phyloP scores from a whole-genome alignment of 2,113 vertebrate species.

The Thunnus maccoyii region DNA sequence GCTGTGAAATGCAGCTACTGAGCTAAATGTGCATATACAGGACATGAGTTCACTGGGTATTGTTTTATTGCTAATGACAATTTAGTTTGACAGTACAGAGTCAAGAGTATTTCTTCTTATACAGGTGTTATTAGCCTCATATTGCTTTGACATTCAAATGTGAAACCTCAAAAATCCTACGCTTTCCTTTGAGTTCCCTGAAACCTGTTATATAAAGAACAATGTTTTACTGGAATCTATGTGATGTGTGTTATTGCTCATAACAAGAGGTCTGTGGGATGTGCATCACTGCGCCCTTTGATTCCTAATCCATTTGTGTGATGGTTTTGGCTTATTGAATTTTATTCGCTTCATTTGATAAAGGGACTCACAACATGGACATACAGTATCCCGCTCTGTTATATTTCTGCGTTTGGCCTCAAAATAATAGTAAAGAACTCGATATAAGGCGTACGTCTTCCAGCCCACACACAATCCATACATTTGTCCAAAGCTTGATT shows the following conservation, averaged over 20 bases:
- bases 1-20: slow-evolving; percentile 67
- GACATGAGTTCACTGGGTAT: slow-evolving; percentile 56
- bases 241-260: slow-evolving; percentile 79
- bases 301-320: slow-evolving; percentile 51
- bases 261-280: slow-evolving; percentile 64
- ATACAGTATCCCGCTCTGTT: slow-evolving; percentile 34
- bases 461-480: slow-evolving; percentile 8
- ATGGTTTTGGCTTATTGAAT: slow-evolving; percentile 53
- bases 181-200: slow-evolving; percentile 70
- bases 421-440: slow-evolving; percentile 31
- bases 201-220: slow-evolving; percentile 75
- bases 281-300: slow-evolving; percentile 58
- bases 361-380: slow-evolving; percentile 50
- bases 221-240: slow-evolving; percentile 67
- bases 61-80: slow-evolving; percentile 77
- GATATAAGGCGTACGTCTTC: neutral
- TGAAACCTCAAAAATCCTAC: slow-evolving; percentile 41
- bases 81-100: slow-evolving; percentile 63
- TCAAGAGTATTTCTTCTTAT: slow-evolving; percentile 45
- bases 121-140: slow-evolving; percentile 46
- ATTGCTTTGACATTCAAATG: slow-evolving; percentile 75
- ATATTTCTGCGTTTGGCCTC: slow-evolving; percentile 63
- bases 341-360: slow-evolving; percentile 55
- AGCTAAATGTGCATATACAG: slow-evolving; percentile 64
- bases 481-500: slow-evolving; percentile 44